phyloP scores from a whole-genome alignment of 2,797 vertebrate species.

The Eleutherodactylus coqui region DNA sequence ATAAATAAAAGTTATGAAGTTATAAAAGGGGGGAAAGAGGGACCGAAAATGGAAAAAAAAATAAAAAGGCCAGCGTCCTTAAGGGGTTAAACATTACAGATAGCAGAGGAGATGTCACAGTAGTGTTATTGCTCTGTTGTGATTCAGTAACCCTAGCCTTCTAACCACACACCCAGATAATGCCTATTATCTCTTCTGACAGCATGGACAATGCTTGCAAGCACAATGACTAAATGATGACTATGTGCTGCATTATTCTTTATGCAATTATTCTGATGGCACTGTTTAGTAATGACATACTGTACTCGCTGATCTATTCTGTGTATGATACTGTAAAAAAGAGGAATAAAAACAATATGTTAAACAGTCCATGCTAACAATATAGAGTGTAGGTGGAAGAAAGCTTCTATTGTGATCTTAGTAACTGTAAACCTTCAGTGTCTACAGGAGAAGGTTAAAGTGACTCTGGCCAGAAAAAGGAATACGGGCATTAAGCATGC shows the following conservation, averaged over 20 bases:
- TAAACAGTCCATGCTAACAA: no score
- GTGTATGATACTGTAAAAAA: neutral
- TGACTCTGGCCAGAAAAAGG: no score
- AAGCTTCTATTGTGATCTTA: no score
- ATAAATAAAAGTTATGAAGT: no score
- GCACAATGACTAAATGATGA: neutral
- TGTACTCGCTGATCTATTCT: neutral
- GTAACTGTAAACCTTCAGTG: no score
- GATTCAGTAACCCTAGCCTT: neutral
- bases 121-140: slow-evolving; percentile 2
- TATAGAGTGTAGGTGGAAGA: neutral
- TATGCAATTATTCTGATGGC: neutral
- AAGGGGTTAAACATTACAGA: neutral
- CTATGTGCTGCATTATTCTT: neutral
- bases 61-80: no score
- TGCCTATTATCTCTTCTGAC: neutral
- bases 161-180: neutral
- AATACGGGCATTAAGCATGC: no score
- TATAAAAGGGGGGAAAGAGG: no score
- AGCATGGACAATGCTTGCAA: neutral
- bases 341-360: neutral
- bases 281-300: neutral
- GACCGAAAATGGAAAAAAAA: no score
- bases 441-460: no score
- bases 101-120: neutral